Percentiles rank a stretch among this genome's conserved stretches.
Evolutionary conservation across 2,113 vertebrate genomes (phyloP).

Genomic region (Mellivora capensis): DNA sequence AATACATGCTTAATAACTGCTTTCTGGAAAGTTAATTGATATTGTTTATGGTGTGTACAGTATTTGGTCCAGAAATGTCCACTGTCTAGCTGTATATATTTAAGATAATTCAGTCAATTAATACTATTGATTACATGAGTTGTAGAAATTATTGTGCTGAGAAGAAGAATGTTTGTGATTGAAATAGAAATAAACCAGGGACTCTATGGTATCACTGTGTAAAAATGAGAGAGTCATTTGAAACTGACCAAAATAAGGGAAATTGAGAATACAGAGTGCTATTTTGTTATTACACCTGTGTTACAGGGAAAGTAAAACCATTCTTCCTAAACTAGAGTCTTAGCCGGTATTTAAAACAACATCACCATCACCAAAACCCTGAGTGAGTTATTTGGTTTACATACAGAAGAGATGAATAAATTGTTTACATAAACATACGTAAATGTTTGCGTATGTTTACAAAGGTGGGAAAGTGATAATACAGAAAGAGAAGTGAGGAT

Average conservation of each 20-base stretch:
- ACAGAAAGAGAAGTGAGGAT: background rate
- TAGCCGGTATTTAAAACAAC: background rate
- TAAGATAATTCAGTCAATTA: conserved; percentile 13
- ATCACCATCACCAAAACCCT: background rate
- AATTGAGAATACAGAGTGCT: background rate
- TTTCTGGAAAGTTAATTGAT: background rate
- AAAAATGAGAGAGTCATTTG: background rate
- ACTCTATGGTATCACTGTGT: background rate
- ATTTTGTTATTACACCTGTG: background rate
- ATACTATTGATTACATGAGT: background rate
- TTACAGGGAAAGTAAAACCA: background rate
- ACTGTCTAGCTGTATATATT: background rate
- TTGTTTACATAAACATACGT: background rate
- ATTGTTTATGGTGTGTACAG: background rate
- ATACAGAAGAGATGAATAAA: background rate
- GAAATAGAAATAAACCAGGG: background rate
- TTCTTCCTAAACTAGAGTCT: background rate
- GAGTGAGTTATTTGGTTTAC: background rate
- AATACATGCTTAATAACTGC: conserved; percentile 16
- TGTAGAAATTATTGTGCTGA: conserved; percentile 6
- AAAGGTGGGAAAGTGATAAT: background rate
- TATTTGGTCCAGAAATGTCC: background rate
- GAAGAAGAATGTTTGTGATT: background rate
- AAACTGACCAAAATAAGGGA: background rate
- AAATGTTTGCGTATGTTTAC: background rate